These are phyloP conservation scores for Apotomis turbidana DNA, from an alignment of 2,888 invertebrate genomes.

Conservation along the genomic window DNA sequence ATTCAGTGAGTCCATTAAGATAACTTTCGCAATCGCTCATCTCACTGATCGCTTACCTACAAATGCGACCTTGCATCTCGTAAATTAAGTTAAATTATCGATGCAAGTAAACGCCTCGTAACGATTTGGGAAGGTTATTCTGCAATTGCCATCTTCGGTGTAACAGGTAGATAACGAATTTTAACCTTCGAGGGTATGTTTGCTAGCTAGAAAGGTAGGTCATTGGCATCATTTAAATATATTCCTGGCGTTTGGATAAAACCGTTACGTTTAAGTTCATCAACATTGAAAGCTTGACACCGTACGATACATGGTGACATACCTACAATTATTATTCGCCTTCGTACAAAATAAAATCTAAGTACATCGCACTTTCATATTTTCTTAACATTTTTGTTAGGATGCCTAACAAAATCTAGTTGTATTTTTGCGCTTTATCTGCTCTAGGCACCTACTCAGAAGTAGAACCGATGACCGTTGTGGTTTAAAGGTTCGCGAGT, in stretches of 20 bases:
- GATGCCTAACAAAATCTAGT: too few species aligned
- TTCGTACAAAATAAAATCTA: too few species aligned
- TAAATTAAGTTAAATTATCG: slow-evolving; percentile 1
- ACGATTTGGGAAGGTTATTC: not conserved
- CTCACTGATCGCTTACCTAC: slow-evolving; percentile 16
- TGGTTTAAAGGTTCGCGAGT: too few species aligned
- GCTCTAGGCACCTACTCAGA: too few species aligned
- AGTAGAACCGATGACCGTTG: too few species aligned
- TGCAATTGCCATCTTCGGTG: slow-evolving; percentile 30
- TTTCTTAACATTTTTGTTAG: too few species aligned
- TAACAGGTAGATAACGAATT: slow-evolving; percentile 29
- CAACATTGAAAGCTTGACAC: not conserved
- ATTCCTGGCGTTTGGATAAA: slow-evolving; percentile 3
- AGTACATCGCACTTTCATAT: too few species aligned
- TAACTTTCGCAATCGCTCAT: slow-evolving; percentile 9
- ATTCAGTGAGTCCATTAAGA: not conserved
- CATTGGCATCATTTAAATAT: slow-evolving; percentile 27
- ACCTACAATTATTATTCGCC: not conserved
- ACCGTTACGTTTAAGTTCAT: slow-evolving; percentile 11
- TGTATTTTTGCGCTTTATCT: too few species aligned
- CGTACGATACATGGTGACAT: not conserved
- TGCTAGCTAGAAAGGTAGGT: slow-evolving; percentile 23
- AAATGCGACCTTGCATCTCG: not conserved
- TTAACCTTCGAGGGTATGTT: slow-evolving; percentile 24
- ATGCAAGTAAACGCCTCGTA: not conserved